Evolutionary conservation across 2,113 vertebrate genomes (phyloP).

Genomic region (Corythornis vintsioides): DNA sequence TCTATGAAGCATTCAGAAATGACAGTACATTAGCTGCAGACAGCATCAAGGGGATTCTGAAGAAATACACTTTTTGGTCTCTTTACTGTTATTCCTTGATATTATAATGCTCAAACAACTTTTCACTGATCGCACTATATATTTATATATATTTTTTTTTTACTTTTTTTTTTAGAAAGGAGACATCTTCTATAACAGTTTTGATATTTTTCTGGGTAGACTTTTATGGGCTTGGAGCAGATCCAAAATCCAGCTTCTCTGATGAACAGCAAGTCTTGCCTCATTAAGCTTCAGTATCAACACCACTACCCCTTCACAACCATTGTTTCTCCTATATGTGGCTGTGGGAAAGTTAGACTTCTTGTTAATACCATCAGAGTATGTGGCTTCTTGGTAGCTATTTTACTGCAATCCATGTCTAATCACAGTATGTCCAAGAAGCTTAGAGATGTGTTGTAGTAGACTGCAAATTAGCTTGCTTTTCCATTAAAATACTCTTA

Average conservation of each 20-base stretch:
- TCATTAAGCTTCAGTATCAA: conserved; percentile 25
- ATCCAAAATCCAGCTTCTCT: conserved; percentile 19
- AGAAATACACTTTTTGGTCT: not conserved
- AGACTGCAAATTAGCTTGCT: conserved; percentile 57
- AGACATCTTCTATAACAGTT: not conserved
- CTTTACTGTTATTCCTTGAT: not conserved
- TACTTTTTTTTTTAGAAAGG: not conserved
- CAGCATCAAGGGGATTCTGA: not conserved
- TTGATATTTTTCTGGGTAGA: not conserved
- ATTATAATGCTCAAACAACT: not conserved
- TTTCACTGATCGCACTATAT: not conserved
- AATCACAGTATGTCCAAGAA: conserved; percentile 40
- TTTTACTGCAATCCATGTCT: conserved; percentile 53
- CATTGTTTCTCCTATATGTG: conserved; percentile 23
- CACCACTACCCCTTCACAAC: not conserved
- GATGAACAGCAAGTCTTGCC: conserved; percentile 3
- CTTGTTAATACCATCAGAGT: conserved; percentile 11
- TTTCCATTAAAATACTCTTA: conserved; percentile 47
- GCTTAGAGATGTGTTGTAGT: conserved; percentile 5
- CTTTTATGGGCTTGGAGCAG: conserved; percentile 5
- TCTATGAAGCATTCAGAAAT: not conserved
- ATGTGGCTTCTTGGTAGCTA: conserved; percentile 36
- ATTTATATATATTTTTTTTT: not conserved
- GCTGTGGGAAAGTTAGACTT: conserved; percentile 48
- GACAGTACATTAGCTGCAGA: not conserved